Evolutionary conservation across 2,113 vertebrate genomes (phyloP).

Genomic region (Myotis lucifugus): DNA sequence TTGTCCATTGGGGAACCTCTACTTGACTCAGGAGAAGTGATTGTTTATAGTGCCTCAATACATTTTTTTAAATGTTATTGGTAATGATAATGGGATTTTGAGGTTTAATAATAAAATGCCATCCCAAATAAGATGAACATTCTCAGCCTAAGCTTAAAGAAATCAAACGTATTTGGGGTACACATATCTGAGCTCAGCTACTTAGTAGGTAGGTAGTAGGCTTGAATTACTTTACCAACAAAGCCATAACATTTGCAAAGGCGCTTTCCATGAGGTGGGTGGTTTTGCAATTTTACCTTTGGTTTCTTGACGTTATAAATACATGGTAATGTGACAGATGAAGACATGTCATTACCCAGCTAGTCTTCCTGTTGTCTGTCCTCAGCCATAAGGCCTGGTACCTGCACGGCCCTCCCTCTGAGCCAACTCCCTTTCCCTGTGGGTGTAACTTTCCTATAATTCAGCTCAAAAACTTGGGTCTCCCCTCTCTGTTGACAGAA

Average conservation of each 20-base stretch:
- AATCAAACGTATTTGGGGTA: background rate
- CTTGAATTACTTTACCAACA: background rate
- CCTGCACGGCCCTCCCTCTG: background rate
- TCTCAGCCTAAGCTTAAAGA: background rate
- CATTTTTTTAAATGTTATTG: background rate
- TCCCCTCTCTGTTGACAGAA: background rate
- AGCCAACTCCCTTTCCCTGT: background rate
- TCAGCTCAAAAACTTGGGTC: background rate
- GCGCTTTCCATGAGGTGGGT: background rate
- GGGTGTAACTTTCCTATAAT: background rate
- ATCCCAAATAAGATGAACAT: background rate
- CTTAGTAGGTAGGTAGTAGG: background rate
- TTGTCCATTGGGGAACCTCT: background rate
- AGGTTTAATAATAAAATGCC: background rate
- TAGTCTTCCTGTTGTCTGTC: background rate
- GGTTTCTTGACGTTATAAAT: background rate
- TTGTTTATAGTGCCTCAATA: background rate
- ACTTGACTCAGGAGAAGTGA: background rate
- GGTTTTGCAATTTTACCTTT: background rate
- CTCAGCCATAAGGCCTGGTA: rapidly evolving
- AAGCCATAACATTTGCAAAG: background rate
- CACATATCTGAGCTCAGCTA: background rate
- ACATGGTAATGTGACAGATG: background rate
- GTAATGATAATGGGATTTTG: background rate
- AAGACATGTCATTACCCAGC: background rate